These are phyloP conservation scores for Acestrorhynchus altus DNA, from an alignment of 2,797 vertebrate species.

Conservation along the genomic window DNA sequence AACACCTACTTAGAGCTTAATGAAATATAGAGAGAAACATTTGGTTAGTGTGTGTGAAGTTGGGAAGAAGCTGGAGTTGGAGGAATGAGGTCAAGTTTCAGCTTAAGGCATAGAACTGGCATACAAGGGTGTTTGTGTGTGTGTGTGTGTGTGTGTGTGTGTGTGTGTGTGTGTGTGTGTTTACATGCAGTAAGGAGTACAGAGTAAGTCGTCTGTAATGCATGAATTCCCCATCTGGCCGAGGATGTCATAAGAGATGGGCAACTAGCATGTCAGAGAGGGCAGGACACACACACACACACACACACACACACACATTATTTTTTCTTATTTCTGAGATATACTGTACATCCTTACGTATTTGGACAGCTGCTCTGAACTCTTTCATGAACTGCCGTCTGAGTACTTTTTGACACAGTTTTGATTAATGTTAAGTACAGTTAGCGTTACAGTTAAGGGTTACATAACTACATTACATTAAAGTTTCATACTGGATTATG, in stretches of 20 bases:
- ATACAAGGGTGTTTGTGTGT: conserved; percentile 16
- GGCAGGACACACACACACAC: not conserved
- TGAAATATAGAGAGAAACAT: too few species aligned
- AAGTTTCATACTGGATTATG: too few species aligned
- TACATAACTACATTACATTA: too few species aligned
- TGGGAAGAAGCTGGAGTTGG: not conserved
- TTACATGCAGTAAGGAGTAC: conserved; percentile 17
- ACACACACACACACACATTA: conserved; percentile 32
- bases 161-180: conserved; percentile 34
- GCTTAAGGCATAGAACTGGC: conserved; percentile 57
- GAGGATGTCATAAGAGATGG: conserved; percentile 67
- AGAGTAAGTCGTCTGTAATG: conserved; percentile 62
- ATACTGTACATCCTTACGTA: too few species aligned
- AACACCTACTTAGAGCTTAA: too few species aligned
- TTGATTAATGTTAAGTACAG: too few species aligned
- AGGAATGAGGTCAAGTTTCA: conserved; percentile 21
- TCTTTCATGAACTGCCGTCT: too few species aligned
- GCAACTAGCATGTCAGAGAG: conserved; percentile 59
- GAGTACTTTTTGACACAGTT: too few species aligned
- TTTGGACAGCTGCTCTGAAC: too few species aligned
- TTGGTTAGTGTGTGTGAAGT: not conserved
- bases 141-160: conserved; percentile 31
- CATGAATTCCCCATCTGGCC: conserved; percentile 71
- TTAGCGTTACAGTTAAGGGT: too few species aligned
- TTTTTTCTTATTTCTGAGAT: too few species aligned